Evolutionary conservation across 2,888 invertebrate species (phyloP).

Genomic region (Neria commutata): DNA sequence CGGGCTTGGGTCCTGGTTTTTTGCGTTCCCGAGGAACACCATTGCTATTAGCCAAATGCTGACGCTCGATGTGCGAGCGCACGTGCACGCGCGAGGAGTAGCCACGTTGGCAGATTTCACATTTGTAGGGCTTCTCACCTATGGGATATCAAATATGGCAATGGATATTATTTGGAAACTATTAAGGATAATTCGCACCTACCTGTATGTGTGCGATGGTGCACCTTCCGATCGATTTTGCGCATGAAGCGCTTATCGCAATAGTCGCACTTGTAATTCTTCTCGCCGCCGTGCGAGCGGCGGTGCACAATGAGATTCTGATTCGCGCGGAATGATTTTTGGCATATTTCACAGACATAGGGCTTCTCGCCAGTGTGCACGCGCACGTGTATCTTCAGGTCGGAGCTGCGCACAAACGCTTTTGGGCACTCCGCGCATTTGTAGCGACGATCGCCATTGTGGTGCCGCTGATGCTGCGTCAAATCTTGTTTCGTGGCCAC

Average conservation of each 20-base stretch:
- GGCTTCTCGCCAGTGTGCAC: conserved; percentile 58
- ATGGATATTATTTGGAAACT: neutral
- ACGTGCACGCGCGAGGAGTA: conserved; percentile 57
- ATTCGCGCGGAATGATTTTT: conserved; percentile 54
- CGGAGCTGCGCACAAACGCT: conserved; percentile 55
- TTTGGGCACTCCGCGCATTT: conserved; percentile 51
- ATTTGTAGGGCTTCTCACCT: conserved; percentile 55
- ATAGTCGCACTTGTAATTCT: conserved; percentile 53
- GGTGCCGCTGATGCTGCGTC: conserved; percentile 54
- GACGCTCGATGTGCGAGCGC: conserved; percentile 50
- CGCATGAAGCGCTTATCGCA: conserved; percentile 56
- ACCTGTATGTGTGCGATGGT: conserved; percentile 56
- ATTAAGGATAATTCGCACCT: conserved; percentile 20
- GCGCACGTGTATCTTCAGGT: conserved; percentile 53
- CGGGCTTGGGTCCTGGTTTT: conserved; percentile 33
- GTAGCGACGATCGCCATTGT: conserved; percentile 55
- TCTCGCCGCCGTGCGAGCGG: conserved; percentile 52
- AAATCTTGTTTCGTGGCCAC: conserved; percentile 55
- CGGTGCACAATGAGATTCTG: conserved; percentile 58
- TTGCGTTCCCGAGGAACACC: conserved; percentile 15
- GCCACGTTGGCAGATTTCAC: conserved; percentile 49
- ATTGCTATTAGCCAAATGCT: conserved; percentile 39
- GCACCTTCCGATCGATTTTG: conserved; percentile 57
- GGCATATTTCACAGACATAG: conserved; percentile 52
- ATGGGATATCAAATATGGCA: neutral